Base-by-base conservation (phyloP, 2,888 invertebrate genomes). In the Apamea sordens region DNA sequence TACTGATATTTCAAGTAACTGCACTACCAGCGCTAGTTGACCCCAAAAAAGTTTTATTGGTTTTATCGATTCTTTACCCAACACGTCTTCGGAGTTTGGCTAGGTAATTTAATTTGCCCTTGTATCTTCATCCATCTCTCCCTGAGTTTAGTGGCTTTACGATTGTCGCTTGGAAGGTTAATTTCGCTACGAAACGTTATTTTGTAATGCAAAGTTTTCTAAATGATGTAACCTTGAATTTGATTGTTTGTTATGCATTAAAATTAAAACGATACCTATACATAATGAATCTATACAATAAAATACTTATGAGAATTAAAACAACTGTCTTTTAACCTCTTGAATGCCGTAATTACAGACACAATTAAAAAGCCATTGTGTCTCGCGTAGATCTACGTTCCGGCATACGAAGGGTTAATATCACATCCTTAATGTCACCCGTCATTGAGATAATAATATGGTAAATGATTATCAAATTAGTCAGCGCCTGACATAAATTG, bases 281-380 rank as follows among this genome's bases (percentile, higher is more conserved):
- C 65, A 63, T 65, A 67, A 59, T 73, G 36, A 74, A 86, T 47
- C 47, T 83, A 78, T 63, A 83, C 56, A 74, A 86, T 84, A 86
- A 84, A 86, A 75, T 84, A 73, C 65, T 64, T 77, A 86, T 56
- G 77, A 82, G 7, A 86, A 82, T 63, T 56, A 71, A n/a, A 65
- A 63, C 18, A 36, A 69, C 24, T 75, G 21, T 44, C 36, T 44
- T 67, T 73, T 67, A n/a, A n/a, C n/a, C n/a, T n/a, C n/a, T n/a
- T n/a, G n/a, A n/a, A n/a, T n/a, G n/a, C n/a, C n/a, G n/a, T n/a
- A n/a, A n/a, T n/a, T n/a, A n/a, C n/a, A n/a, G n/a, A n/a, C n/a
- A n/a, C n/a, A n/a, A n/a, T n/a, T n/a, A n/a, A n/a, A n/a, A n/a
- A n/a, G n/a, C n/a, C n/a, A n/a, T n/a, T n/a, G n/a, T n/a, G n/a